These are phyloP conservation scores for Atta cephalotes DNA, from an alignment of 1,140 invertebrate genomes.

Conservation along the genomic window DNA sequence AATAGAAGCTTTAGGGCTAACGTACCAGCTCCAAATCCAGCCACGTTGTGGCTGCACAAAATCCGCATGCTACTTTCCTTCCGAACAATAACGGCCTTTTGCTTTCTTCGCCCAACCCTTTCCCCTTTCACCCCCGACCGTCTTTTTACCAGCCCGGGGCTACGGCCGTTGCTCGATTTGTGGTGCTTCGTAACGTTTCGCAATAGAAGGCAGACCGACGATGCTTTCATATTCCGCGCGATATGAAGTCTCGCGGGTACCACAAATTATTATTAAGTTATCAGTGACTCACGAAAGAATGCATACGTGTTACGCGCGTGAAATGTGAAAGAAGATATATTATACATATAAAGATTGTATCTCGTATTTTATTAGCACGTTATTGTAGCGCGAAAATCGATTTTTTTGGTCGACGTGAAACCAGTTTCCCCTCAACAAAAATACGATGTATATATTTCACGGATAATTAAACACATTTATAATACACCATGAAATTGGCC, in stretches of 20 bases:
- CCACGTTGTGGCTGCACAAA: conserved; percentile 17
- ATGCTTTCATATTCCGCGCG: neutral
- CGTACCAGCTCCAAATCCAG: conserved; percentile 36
- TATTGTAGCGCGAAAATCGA: neutral
- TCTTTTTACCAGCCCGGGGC: neutral
- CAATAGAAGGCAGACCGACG: neutral
- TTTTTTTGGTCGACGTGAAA: neutral
- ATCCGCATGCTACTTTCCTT: conserved; percentile 35
- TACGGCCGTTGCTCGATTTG: conserved; percentile 1
- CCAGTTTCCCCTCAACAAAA: neutral
- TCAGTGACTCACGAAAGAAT: neutral
- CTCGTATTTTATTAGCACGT: neutral
- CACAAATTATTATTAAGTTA: neutral
- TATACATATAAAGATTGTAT: neutral
- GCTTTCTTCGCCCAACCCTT: conserved; percentile 29
- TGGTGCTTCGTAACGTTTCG: neutral
- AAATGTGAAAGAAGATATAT: neutral
- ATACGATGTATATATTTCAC: neutral
- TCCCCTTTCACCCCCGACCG: neutral
- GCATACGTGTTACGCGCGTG: neutral
- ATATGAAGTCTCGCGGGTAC: neutral
- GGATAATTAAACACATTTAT: neutral
- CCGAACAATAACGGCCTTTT: conserved; percentile 28
- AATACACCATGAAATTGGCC: neutral
- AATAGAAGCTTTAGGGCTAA: conserved; percentile 40